Base-by-base conservation (phyloP, 2,797 vertebrate genomes). In the Choloepus didactylus region DNA sequence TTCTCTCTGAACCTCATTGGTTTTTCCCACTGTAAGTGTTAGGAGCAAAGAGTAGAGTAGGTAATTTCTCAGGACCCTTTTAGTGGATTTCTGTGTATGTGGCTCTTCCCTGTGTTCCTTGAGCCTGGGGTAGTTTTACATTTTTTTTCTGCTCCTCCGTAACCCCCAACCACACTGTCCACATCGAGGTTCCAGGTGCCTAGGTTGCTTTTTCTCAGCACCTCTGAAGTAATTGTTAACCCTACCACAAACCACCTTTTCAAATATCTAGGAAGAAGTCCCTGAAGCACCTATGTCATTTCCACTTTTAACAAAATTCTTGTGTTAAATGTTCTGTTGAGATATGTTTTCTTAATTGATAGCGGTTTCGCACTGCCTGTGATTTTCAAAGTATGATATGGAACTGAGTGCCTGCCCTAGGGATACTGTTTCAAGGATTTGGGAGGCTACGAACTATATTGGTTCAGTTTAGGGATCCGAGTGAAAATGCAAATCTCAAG, bases 141-240 rank as follows among this genome's bases (percentile, higher is more conserved):
- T 93, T 85, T 87, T 59, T 94, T 11, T 80, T 1, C 27, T 91
- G 18, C 79, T 69, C n/a, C 18, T 41, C 25, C 7, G 16, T 56
- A 56, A 18, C 12, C 35, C 38, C 25, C 19, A 14, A 51, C 3
- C 15, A 44, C 51, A 88, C 66, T 93, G 44, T 51, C 76, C 75
- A 60, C 29, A 77, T 86, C 60, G 81, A 1, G 35, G 75, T 80
- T 92, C 23, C 44, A 88, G 60, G 35, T 41, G 7, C 46, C n/a
- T 38, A 44, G 64, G 49, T 18, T 91, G 51, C 25, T 89, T 96
- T 96, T 96, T 88, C 25, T 92, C 29, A 90, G 82, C 44, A 80
- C 29, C 64, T 18, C 54, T 87, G 62, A 84, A 91, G 94, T 73
- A 41, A 62, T 89, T 79, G 94, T 88, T 88, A 76, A 70, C 25